These are phyloP conservation scores for Aspidapion aeneum DNA, from an alignment of 2,888 invertebrate species.

Conservation along the genomic window DNA sequence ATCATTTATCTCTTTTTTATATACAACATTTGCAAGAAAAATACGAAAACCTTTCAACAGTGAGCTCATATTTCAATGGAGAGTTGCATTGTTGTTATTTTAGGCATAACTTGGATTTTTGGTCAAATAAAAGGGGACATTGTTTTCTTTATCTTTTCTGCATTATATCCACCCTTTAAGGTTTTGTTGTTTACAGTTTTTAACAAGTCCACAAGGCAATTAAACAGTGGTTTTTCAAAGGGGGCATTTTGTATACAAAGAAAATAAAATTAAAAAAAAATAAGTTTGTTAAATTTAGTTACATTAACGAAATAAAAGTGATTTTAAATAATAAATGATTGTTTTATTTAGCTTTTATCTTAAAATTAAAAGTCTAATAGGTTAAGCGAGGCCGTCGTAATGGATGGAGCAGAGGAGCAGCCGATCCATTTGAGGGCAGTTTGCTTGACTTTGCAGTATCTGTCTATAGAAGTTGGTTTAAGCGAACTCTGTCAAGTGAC, in stretches of 20 bases:
- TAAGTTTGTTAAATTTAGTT: not conserved
- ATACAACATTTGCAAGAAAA: constrained; percentile 49
- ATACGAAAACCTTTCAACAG: constrained; percentile 34
- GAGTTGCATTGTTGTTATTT: constrained; percentile 58
- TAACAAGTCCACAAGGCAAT: constrained; percentile 54
- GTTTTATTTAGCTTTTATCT: no score
- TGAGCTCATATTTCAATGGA: constrained; percentile 50
- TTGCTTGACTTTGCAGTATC: no score
- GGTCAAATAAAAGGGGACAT: constrained; percentile 46
- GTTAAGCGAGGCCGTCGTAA: no score
- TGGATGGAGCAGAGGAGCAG: no score
- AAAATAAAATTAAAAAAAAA: not conserved
- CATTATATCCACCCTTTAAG: constrained; percentile 55
- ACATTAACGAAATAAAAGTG: no score
- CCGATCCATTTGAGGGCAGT: no score
- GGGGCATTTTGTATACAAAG: constrained; percentile 24
- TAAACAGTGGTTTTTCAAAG: constrained; percentile 31
- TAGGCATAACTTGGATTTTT: constrained; percentile 60
- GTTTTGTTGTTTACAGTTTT: constrained; percentile 59
- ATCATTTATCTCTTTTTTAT: constrained; percentile 57
- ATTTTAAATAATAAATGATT: no score
- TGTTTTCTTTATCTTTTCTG: constrained; percentile 52
- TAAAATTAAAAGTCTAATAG: no score
- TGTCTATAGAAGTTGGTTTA: no score
- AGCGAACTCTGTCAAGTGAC: no score